Evolutionary conservation across 1,140 invertebrate genomes (phyloP).

Genomic region (Gryon sp.): DNA sequence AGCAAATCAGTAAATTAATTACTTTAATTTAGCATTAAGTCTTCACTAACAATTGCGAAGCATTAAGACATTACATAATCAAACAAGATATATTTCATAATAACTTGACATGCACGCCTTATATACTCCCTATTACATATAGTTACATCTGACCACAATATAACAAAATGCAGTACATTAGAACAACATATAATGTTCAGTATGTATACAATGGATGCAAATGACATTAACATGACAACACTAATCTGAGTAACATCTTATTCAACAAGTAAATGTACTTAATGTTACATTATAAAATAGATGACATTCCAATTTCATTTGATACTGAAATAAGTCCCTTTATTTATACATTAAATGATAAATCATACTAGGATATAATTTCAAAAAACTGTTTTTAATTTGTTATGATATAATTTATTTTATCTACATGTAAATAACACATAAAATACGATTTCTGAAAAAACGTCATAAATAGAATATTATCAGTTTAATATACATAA

Average conservation of each 20-base stretch:
- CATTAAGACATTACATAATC: slow-evolving; percentile 18
- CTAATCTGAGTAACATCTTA: slow-evolving; percentile 19
- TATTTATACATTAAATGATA: no score
- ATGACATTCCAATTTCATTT: no score
- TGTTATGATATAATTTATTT: no score
- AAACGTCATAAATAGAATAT: no score
- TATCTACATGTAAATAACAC: no score
- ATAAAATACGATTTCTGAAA: no score
- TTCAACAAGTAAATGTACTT: slow-evolving; percentile 12
- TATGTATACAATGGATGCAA: neutral
- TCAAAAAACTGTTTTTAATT: no score
- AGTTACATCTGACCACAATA: slow-evolving; percentile 21
- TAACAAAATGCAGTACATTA: slow-evolving; percentile 24
- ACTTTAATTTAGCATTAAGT: no score
- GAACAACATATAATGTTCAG: slow-evolving; percentile 31
- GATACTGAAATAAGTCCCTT: no score
- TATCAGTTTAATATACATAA: slow-evolving; percentile 4
- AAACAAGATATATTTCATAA: slow-evolving; percentile 15
- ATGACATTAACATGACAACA: slow-evolving; percentile 30
- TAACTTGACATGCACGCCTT: neutral
- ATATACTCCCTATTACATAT: slow-evolving; percentile 13
- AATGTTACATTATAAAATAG: no score
- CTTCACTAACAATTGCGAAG: neutral
- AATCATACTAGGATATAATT: no score
- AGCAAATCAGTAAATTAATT: no score